phyloP scores from a whole-genome alignment of 2,797 vertebrate genomes.

The Sitta carolinensis region DNA sequence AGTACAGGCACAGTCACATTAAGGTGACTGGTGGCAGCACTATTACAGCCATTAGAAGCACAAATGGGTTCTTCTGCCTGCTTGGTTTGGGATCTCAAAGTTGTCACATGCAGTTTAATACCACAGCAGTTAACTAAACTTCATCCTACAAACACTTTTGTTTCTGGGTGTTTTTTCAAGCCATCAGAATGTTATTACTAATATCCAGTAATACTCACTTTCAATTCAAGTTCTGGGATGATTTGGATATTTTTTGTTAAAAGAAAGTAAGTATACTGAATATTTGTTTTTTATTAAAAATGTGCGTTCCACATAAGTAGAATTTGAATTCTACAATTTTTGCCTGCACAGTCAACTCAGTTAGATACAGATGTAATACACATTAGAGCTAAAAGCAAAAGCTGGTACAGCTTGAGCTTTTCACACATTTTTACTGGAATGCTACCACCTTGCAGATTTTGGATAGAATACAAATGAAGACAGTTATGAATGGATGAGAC shows the following conservation, averaged over 20 bases:
- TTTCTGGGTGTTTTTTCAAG: neutral
- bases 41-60: neutral
- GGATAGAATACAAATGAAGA: neutral
- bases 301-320: neutral
- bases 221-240: neutral
- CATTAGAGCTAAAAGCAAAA: neutral
- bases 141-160: neutral
- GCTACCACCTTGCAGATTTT: neutral
- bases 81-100: neutral
- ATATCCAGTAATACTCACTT: neutral
- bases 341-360: neutral
- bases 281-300: neutral
- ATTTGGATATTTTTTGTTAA: neutral
- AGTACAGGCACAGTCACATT: neutral
- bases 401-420: neutral
- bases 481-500: neutral
- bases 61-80: neutral
- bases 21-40: neutral
- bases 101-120: neutral
- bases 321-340: neutral
- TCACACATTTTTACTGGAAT: neutral
- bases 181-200: neutral
- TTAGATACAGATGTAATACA: neutral
- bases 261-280: neutral
- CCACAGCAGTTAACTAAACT: neutral